Percentiles rank a stretch among this genome's conserved stretches.
Conservation (phyloP, 2,888 invertebrate genomes). For the Drosophila anomelani region DNA sequence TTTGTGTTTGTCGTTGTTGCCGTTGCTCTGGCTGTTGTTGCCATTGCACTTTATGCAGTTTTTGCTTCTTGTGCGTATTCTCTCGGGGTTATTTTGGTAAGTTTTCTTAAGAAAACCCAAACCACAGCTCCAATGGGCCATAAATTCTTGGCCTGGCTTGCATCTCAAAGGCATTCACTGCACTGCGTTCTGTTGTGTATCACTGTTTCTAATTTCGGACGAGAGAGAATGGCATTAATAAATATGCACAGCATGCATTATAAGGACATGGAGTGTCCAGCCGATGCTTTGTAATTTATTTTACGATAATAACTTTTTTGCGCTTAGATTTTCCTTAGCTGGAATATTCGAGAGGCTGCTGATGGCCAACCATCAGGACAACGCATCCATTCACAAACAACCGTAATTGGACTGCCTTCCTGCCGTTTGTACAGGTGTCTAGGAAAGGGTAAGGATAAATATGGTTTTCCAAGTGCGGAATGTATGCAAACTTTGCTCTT, state of each 20-base stretch:
- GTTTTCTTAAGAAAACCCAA: slow-evolving; percentile 78
- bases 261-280: slow-evolving; percentile 5
- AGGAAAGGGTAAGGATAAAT: slow-evolving; percentile 6
- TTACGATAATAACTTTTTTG: slow-evolving; percentile 35
- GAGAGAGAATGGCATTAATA: slow-evolving; percentile 31
- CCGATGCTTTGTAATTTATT: slow-evolving; percentile 37
- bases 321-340: slow-evolving; percentile 15
- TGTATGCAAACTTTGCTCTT: slow-evolving; percentile 15
- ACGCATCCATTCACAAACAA: slow-evolving; percentile 31
- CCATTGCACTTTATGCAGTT: slow-evolving; percentile 49
- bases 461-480: background rate
- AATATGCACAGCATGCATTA: slow-evolving; percentile 43
- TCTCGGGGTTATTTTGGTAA: slow-evolving; percentile 66
- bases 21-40: slow-evolving; percentile 41
- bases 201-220: slow-evolving; percentile 37
- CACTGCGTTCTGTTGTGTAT: slow-evolving; percentile 37
- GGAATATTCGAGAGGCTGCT: no score
- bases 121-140: slow-evolving; percentile 49
- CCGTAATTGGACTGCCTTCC: slow-evolving; percentile 49
- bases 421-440: slow-evolving; percentile 7
- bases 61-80: slow-evolving; percentile 58
- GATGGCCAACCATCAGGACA: slow-evolving; percentile 21
- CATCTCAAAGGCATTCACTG: slow-evolving; percentile 29
- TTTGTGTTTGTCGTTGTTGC: slow-evolving; percentile 74
- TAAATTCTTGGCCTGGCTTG: slow-evolving; percentile 61